phyloP scores from a whole-genome alignment of 1,140 invertebrate genomes.

The Drosophila triauraria region DNA sequence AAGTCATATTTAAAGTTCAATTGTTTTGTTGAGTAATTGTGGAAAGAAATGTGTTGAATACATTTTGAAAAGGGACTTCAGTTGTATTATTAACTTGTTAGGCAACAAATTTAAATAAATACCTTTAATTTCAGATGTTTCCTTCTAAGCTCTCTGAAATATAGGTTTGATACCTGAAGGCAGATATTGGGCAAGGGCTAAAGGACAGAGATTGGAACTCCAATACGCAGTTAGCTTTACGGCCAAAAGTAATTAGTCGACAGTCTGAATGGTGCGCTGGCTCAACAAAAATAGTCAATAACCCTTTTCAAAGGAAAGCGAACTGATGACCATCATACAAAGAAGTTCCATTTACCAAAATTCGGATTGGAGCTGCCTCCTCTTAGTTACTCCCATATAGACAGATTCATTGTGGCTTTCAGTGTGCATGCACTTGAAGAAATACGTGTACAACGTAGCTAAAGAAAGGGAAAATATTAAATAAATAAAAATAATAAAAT shows the following conservation, averaged over 20 bases:
- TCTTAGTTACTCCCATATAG: constrained; percentile 34
- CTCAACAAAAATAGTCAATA: constrained; percentile 23
- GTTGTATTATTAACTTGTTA: no score
- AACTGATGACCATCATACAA: constrained; percentile 33
- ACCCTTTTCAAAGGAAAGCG: constrained; percentile 27
- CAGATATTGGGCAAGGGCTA: not conserved
- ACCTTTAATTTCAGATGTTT: not conserved
- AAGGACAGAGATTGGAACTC: not conserved
- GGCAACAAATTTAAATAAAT: no score
- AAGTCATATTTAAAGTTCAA: constrained; percentile 13
- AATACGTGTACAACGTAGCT: not conserved
- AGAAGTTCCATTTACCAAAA: constrained; percentile 36
- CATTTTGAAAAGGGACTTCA: no score
- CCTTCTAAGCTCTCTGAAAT: no score
- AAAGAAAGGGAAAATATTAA: no score
- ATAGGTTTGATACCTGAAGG: not conserved
- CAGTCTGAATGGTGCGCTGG: constrained; percentile 20
- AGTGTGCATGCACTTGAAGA: not conserved
- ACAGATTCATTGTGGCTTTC: constrained; percentile 26
- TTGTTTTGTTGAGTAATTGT: no score
- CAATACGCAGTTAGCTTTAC: not conserved
- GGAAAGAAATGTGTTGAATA: no score
- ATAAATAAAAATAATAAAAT: no score
- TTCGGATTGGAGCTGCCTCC: constrained; percentile 15
- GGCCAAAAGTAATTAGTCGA: constrained; percentile 26